A percentile compares a stretch with the other conserved stretches of the same genome.
These are phyloP conservation scores for Baryphthengus martii DNA, from an alignment of 2,113 vertebrate genomes.

Conservation along the genomic window DNA sequence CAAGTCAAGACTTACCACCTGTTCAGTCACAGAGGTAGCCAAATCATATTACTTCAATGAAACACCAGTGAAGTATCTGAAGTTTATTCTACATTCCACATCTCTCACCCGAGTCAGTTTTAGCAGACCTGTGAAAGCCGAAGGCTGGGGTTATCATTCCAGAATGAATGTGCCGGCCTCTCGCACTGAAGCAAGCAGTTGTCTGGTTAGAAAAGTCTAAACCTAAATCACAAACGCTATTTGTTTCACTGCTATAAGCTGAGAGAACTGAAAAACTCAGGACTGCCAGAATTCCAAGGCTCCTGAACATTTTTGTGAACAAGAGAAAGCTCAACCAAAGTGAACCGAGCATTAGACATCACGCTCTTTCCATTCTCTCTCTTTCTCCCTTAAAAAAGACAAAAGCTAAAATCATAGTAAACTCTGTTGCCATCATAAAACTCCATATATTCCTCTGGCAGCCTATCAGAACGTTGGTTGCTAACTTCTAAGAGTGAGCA, in stretches of 20 bases:
- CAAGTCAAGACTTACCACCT: background rate
- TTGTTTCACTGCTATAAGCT: background rate
- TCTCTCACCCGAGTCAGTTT: background rate
- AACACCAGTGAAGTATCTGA: background rate
- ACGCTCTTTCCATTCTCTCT: background rate
- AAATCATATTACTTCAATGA: background rate
- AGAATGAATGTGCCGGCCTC: background rate
- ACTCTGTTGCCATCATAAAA: background rate
- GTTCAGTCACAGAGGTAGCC: background rate
- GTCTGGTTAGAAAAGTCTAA: background rate
- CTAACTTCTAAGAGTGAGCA: background rate
- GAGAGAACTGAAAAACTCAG: background rate
- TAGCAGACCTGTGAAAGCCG: background rate
- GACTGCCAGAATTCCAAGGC: background rate
- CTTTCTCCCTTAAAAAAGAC: background rate
- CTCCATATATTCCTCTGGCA: background rate
- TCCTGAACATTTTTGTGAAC: background rate
- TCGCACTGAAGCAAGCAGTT: background rate
- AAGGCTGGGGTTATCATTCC: background rate
- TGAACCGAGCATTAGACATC: background rate
- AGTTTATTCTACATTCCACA: background rate
- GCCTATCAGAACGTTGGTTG: background rate
- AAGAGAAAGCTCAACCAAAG: background rate
- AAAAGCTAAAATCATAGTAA: background rate
- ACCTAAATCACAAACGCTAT: background rate